phyloP scores from a whole-genome alignment of 2,797 vertebrate species.

The Falco novaeseelandiae region DNA sequence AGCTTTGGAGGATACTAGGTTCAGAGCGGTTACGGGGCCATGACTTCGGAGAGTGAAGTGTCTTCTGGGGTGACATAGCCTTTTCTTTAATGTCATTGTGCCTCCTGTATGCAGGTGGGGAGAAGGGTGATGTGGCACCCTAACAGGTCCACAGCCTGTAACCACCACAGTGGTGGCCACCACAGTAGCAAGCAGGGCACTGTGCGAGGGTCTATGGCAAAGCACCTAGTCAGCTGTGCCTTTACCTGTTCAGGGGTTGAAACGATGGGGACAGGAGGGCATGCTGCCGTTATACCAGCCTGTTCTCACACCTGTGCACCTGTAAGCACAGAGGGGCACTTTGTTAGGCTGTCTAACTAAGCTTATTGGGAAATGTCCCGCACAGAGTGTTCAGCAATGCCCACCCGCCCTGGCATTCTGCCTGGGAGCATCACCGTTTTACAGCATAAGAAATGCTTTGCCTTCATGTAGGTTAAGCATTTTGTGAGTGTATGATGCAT shows the following conservation, averaged over 20 bases:
- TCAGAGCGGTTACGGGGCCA: neutral
- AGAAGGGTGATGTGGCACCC: neutral
- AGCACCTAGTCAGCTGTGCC: neutral
- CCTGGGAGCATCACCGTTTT: neutral
- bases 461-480: neutral
- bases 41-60: neutral
- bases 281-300: neutral
- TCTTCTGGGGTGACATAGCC: neutral
- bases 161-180: neutral
- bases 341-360: neutral
- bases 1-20: neutral
- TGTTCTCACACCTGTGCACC: rapidly evolving
- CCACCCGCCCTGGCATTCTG: neutral
- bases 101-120: rapidly evolving
- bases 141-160: neutral
- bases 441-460: neutral
- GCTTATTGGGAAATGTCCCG: neutral
- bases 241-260: neutral
- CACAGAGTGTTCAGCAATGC: neutral
- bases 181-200: neutral
- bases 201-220: neutral
- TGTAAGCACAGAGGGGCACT: neutral
- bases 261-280: neutral
- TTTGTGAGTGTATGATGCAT: neutral
- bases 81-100: neutral